Base-by-base conservation (phyloP, 2,797 vertebrate genomes). In the Oreochromis mossambicus region DNA sequence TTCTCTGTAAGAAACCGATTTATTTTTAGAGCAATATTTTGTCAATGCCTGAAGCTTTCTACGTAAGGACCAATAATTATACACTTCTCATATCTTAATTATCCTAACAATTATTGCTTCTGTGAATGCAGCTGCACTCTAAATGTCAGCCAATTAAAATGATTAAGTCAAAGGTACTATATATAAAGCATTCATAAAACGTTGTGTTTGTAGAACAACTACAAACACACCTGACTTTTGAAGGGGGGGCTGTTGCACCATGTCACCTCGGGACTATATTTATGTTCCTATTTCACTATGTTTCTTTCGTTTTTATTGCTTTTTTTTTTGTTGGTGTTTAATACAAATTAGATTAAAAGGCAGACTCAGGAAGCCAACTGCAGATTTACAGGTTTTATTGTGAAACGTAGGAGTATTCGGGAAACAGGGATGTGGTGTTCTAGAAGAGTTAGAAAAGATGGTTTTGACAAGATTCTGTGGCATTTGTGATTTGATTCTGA, bases 21-120 rank as follows among this genome's bases (percentile, higher is more conserved):
- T 13, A n/a, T 76, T 83, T 50, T 81, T 21, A 61, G 46, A 52
- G 21, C 14, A 76, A 46, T 50, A 83, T 38, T 17, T 83, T 58
- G 38, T 61, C 78, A 50, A 68, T 26, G 32, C 38, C 5, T 24
- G 36, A 77, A 81, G 63, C 36, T 83, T 50, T 68, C 6, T 43
- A 55, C 48, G 79, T 43, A 82, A 77, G 32, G 10, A 61, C 51
- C 26, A 79, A 79, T 86, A 52, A 78, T 66, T 81, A 48, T 36
- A 79, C 77, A 66, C 32, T 68, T 77, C 66, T 79, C 5, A 8
- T 73, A 41, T 80, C 43, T 70, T 54, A 79, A 81, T 82, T 29
- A 79, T 82, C 34, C 50, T 81, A 77, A 82, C 83, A 73, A 84
- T 85, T 84, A 82, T 48, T 61, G 54, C 85, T 79, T 81, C 26